Conservation (phyloP, 2,797 vertebrate species). For the Peromyscus melanophrys region DNA sequence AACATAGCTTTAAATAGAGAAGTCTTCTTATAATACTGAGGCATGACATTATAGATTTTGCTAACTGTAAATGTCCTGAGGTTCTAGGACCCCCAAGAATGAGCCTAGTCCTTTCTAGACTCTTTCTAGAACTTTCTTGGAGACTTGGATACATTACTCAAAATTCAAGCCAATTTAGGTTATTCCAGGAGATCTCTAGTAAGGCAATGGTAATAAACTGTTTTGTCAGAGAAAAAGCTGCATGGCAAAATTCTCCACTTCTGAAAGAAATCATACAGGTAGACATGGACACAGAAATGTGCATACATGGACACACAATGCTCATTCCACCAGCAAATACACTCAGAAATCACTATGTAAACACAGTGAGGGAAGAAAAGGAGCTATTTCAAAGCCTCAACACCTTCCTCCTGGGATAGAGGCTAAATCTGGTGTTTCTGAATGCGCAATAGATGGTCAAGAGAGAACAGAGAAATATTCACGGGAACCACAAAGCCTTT, state of each 20-base stretch:
- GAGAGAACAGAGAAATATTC: not conserved
- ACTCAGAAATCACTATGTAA: constrained; percentile 49
- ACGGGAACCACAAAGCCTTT: not conserved
- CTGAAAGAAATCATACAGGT: constrained; percentile 79
- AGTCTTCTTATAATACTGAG: not conserved
- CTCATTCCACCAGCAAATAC: constrained; percentile 51
- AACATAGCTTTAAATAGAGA: not conserved
- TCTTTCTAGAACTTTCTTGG: not conserved
- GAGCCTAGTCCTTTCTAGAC: not conserved
- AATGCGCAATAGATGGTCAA: not conserved
- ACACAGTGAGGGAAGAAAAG: not conserved
- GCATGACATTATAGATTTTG: not conserved
- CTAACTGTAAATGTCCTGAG: not conserved
- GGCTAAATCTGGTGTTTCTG: not conserved
- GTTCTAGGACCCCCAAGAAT: not conserved
- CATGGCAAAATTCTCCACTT: constrained; percentile 85
- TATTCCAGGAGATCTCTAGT: constrained; percentile 10
- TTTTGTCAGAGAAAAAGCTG: constrained; percentile 76
- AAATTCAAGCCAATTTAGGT: not conserved
- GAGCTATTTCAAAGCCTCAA: constrained; percentile 10
- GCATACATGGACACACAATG: constrained; percentile 53
- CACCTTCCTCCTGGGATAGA: not conserved
- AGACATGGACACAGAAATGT: constrained; percentile 68
- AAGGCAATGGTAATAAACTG: not conserved
- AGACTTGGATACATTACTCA: not conserved